Base-by-base conservation (phyloP, 2,888 invertebrate species). In the Nephrotoma guestfalica region DNA sequence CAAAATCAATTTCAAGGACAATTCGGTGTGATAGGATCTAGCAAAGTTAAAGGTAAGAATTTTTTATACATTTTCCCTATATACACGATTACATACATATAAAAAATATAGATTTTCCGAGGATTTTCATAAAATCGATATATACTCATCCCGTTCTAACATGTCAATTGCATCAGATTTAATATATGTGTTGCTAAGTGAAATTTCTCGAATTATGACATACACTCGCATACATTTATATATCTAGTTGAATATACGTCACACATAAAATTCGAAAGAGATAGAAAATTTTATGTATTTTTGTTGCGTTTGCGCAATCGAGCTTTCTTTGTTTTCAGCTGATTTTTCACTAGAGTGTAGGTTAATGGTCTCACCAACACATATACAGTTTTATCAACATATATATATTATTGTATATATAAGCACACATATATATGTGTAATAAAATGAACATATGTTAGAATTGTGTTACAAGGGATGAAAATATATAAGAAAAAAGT, bases 1-100 rank as follows among this genome's bases (percentile, higher is more conserved):
- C 94, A 94, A 92, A 95, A 94, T 93, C 94, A 94, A 92, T 94
- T 94, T 92, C 94, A 93, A 92, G 95, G 95, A 91, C 94, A 94
- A 93, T 96, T 95, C 93, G 94, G 93, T 89, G 91, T 91, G 88
- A 90, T 92, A 88, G 90, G 90, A 88, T 90, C 91, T 88, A 90
- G 90, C 92, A 94, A 94, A 92, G 94, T 94, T 91, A 94, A 95
- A 94, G 95, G 95, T 95, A 92, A 93, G 94, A 91, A 41, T 41
- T 71, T 86, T 6, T 30, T 71, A 30, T 71, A 30, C 71, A 57
- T 71, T 30, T 11, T 47, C 30, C 43, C 7, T 71, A 71, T 30
- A 30, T 71, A 71, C 30, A 71, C 5, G 2, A 71, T 71, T 71
- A 71, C 15, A 15, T 51, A 13, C 13, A 47, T 47, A 47, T 15